phyloP scores from a whole-genome alignment of 2,113 vertebrate genomes.

The Catagonus wagneri region DNA sequence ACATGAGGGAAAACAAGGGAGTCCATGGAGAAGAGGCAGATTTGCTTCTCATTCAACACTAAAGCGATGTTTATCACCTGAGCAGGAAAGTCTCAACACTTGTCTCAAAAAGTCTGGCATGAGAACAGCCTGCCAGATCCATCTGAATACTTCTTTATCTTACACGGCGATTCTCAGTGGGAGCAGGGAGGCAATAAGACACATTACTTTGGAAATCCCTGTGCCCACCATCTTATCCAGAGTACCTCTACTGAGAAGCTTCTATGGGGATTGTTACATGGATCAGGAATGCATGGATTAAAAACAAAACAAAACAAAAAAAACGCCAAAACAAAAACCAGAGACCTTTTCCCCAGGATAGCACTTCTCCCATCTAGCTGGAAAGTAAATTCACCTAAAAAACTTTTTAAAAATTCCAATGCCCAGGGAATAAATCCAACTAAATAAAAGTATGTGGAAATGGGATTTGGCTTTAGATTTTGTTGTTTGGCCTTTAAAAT shows the following conservation, averaged over 20 bases:
- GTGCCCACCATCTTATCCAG: neutral
- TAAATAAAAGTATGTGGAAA: neutral
- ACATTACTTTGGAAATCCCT: neutral
- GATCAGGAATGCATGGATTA: accelerated
- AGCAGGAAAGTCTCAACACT: neutral
- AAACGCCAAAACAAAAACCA: neutral
- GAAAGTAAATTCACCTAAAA: neutral
- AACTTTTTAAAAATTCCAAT: neutral
- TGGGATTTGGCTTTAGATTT: neutral
- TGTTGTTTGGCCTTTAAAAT: neutral
- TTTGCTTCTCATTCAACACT: neutral
- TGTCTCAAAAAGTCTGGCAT: neutral
- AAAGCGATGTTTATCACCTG: neutral
- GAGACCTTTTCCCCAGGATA: neutral
- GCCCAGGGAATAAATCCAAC: neutral
- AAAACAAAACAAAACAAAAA: neutral
- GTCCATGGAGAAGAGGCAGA: too few relatives aligned
- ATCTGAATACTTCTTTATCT: neutral
- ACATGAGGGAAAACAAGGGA: neutral
- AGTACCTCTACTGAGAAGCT: neutral
- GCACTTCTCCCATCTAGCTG: neutral
- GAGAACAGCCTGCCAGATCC: neutral
- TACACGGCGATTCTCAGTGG: neutral
- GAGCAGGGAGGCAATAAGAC: neutral
- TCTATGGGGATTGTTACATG: neutral